Evolutionary conservation across 2,888 invertebrate genomes (phyloP).

Genomic region (Heteropelma amictum): DNA sequence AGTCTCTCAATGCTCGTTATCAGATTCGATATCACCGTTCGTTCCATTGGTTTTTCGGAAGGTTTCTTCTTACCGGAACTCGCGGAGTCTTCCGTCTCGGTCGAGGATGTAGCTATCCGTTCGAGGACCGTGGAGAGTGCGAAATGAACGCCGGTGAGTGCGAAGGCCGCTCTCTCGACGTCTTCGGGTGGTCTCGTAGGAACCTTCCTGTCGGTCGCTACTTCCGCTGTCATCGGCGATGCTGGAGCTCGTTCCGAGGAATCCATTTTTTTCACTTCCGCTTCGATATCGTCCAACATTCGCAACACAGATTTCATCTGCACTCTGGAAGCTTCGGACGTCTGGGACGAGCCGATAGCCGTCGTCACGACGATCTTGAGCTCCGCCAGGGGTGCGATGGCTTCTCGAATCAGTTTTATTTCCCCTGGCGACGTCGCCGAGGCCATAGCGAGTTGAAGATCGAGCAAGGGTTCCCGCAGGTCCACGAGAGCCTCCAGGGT

Average conservation of each 20-base stretch:
- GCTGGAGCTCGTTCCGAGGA: neutral
- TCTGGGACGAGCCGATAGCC: slow-evolving; percentile 82
- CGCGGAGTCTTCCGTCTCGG: neutral
- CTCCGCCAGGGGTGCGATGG: slow-evolving; percentile 81
- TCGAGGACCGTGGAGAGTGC: slow-evolving; percentile 68
- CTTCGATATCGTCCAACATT: slow-evolving; percentile 67
- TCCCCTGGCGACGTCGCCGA: slow-evolving; percentile 75
- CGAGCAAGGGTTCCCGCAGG: slow-evolving; percentile 67
- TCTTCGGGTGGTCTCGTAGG: slow-evolving; percentile 56
- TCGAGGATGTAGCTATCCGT: neutral
- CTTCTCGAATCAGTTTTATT: slow-evolving; percentile 80
- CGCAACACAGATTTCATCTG: slow-evolving; percentile 62
- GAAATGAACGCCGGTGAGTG: slow-evolving; percentile 67
- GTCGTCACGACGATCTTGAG: slow-evolving; percentile 84
- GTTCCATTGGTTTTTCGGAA: slow-evolving; percentile 18
- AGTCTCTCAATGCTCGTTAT: slow-evolving; percentile 64
- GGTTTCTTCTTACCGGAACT: neutral
- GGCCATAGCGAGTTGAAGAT: slow-evolving; percentile 65
- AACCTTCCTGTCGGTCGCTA: slow-evolving; percentile 26
- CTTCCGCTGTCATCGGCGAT: neutral
- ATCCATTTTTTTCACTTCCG: slow-evolving; percentile 61
- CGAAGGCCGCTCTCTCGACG: slow-evolving; percentile 62
- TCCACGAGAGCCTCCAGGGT: slow-evolving; percentile 68
- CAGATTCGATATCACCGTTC: slow-evolving; percentile 55
- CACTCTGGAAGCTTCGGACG: slow-evolving; percentile 54